A percentile compares a stretch with the other conserved stretches of the same genome.
Evolutionary conservation across 2,797 vertebrate species (phyloP).

Genomic region (Clamator glandarius): DNA sequence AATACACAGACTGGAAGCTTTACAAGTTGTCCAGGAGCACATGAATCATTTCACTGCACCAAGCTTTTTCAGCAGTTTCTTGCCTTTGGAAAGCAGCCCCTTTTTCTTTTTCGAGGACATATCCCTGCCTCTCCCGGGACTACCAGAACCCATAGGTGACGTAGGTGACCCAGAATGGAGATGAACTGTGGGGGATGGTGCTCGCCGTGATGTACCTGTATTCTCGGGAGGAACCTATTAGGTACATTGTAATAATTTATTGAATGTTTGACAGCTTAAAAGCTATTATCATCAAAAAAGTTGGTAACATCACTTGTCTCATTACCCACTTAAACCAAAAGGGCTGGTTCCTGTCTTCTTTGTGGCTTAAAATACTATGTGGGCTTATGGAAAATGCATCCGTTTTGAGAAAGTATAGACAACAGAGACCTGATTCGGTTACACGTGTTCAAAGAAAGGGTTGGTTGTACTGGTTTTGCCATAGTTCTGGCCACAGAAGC

Average conservation of each 20-base stretch:
- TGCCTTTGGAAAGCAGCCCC: conserved; percentile 96
- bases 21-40: conserved; percentile 73
- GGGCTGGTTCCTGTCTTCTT: conserved; percentile 27
- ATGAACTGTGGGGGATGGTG: conserved; percentile 87
- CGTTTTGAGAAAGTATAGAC: background rate
- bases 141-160: conserved; percentile 86
- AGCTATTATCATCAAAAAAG: conserved; percentile 54
- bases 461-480: background rate
- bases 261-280: conserved; percentile 64
- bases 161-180: conserved; percentile 88
- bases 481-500: conserved; percentile 1
- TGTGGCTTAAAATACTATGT: background rate
- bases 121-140: conserved; percentile 89
- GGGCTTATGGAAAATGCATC: background rate
- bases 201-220: conserved; percentile 89
- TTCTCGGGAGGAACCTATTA: conserved; percentile 96
- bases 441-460: background rate
- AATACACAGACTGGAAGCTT: conserved; percentile 72
- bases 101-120: conserved; percentile 92
- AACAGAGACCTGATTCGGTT: background rate
- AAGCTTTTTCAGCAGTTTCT: conserved; percentile 93
- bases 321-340: conserved; percentile 53
- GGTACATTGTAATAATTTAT: conserved; percentile 81
- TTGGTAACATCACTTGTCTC: conserved; percentile 53
- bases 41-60: conserved; percentile 89